Conservation (phyloP, 2,888 invertebrate species). For the Helleia helle region DNA sequence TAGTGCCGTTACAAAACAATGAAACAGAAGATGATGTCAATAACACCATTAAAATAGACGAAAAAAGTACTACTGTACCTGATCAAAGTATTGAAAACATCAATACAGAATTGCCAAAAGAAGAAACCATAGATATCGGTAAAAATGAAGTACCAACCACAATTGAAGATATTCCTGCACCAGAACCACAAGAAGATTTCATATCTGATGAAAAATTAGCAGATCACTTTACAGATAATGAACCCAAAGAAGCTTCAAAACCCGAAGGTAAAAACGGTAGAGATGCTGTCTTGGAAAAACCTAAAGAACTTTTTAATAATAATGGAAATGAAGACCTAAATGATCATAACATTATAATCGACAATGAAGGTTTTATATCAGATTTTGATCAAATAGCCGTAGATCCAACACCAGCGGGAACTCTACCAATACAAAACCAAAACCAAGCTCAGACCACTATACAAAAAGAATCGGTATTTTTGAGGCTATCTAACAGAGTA, state of each 20-base stretch:
- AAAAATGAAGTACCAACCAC: slow-evolving; percentile 32
- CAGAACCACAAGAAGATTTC: slow-evolving; percentile 33
- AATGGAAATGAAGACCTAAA: slow-evolving; percentile 38
- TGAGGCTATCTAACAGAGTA: slow-evolving; percentile 95
- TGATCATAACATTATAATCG: slow-evolving; percentile 51
- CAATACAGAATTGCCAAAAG: slow-evolving; percentile 40
- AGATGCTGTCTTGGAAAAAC: slow-evolving; percentile 39
- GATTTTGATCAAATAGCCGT: slow-evolving; percentile 70
- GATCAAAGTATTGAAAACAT: slow-evolving; percentile 36
- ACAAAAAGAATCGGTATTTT: slow-evolving; percentile 96
- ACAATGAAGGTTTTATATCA: slow-evolving; percentile 65
- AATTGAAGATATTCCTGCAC: slow-evolving; percentile 35
- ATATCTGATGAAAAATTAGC: slow-evolving; percentile 32
- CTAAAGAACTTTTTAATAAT: slow-evolving; percentile 34
- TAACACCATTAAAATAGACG: slow-evolving; percentile 42
- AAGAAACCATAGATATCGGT: slow-evolving; percentile 38
- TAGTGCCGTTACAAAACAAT: slow-evolving; percentile 45
- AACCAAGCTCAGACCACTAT: slow-evolving; percentile 49
- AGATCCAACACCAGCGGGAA: slow-evolving; percentile 54
- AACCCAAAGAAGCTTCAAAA: slow-evolving; percentile 38
- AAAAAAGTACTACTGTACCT: slow-evolving; percentile 29
- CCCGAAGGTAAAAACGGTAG: slow-evolving; percentile 43
- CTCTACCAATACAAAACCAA: slow-evolving; percentile 35
- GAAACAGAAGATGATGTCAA: slow-evolving; percentile 42
- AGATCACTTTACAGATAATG: slow-evolving; percentile 21